Conservation (phyloP, 2,113 vertebrate genomes). For the Catharus fuscescens region DNA sequence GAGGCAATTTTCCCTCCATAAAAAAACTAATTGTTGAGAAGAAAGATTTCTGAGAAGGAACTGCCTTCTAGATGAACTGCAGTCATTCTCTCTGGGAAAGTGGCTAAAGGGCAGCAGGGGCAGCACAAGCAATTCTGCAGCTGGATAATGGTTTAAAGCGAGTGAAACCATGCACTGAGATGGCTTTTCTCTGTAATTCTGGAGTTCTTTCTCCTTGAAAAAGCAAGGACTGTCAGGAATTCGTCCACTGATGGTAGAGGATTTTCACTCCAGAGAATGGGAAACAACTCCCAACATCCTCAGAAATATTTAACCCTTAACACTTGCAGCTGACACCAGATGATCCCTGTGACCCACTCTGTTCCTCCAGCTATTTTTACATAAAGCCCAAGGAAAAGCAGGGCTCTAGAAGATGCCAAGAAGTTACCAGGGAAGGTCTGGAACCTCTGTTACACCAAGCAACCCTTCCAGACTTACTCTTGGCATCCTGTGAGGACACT, state of each 20-base stretch:
- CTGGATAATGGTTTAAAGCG: not conserved
- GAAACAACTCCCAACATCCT: not conserved
- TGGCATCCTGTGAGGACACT: conserved; percentile 60
- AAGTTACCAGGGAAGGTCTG: not conserved
- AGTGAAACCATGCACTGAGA: not conserved
- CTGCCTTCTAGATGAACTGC: not conserved
- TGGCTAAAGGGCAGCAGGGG: not conserved
- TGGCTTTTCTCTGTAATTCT: not conserved
- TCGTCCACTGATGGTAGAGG: not conserved
- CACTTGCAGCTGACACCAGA: not conserved
- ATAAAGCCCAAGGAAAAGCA: not conserved
- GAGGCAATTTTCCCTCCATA: not conserved
- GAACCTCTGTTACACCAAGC: not conserved
- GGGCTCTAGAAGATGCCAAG: not conserved
- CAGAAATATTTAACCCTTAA: not conserved
- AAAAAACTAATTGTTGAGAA: not conserved
- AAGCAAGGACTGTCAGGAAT: not conserved
- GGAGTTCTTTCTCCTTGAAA: not conserved
- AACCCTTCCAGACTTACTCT: conserved; percentile 62
- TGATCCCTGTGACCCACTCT: not conserved
- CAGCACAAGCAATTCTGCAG: not conserved
- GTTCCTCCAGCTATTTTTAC: not conserved
- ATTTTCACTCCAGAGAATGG: not conserved
- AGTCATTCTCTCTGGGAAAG: not conserved
- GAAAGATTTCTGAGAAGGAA: not conserved